A percentile compares a stretch with the other conserved stretches of the same genome.
These are phyloP conservation scores for Mongoloraphidia duomilia DNA, from an alignment of 2,888 invertebrate species.

Conservation along the genomic window DNA sequence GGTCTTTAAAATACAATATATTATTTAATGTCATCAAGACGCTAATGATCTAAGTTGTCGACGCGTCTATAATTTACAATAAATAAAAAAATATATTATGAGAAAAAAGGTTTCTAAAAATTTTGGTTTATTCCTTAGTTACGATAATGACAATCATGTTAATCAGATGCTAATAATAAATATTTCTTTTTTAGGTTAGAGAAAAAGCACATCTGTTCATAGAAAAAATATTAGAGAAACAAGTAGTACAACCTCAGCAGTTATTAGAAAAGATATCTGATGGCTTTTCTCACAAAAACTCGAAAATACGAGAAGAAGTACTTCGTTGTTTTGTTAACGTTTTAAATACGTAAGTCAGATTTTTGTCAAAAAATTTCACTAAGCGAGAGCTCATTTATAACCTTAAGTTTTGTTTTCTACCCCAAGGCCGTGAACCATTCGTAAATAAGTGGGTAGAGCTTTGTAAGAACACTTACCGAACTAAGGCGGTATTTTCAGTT, in stretches of 20 bases:
- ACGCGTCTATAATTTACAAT: too few relatives aligned
- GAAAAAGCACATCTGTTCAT: slow-evolving; percentile 61
- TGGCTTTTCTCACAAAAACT: slow-evolving; percentile 74
- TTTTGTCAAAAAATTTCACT: too few relatives aligned
- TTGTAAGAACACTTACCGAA: too few relatives aligned
- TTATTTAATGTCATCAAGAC: too few relatives aligned
- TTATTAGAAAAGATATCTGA: slow-evolving; percentile 57
- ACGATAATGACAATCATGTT: slow-evolving; percentile 43
- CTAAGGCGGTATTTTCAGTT: too few relatives aligned
- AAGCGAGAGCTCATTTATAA: too few relatives aligned
- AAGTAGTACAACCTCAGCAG: slow-evolving; percentile 50
- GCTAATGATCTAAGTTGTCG: too few relatives aligned
- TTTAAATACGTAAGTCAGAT: slow-evolving; percentile 57
- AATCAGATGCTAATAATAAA: background rate
- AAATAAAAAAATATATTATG: too few relatives aligned
- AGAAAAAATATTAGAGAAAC: slow-evolving; percentile 57
- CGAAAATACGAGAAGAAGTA: slow-evolving; percentile 83
- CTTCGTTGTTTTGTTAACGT: slow-evolving; percentile 68
- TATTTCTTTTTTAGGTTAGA: slow-evolving; percentile 21
- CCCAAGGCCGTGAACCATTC: too few relatives aligned
- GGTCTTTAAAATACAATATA: too few relatives aligned
- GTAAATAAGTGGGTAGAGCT: too few relatives aligned
- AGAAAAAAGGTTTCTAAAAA: background rate
- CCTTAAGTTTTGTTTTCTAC: too few relatives aligned
- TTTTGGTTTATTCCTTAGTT: slow-evolving; percentile 29